Conservation (phyloP, 2,797 vertebrate species). For the Sphaeramia orbicularis region DNA sequence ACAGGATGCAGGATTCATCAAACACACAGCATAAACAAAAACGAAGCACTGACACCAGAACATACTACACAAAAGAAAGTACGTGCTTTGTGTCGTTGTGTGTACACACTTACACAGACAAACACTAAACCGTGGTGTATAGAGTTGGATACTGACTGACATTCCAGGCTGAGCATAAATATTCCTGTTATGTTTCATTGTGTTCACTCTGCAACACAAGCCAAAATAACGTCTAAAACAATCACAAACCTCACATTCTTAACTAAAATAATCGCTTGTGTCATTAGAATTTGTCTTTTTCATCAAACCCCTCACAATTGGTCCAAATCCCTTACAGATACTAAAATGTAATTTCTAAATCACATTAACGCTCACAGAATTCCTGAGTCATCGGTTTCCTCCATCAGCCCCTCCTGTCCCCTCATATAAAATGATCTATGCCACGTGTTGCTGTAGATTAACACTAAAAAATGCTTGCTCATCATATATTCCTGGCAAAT, state of each 20-base stretch:
- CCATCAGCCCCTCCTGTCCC: slow-evolving; percentile 21
- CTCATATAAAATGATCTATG: slow-evolving; percentile 45
- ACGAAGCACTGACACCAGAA: slow-evolving; percentile 42
- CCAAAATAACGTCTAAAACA: slow-evolving; percentile 20
- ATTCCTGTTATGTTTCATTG: slow-evolving; percentile 51
- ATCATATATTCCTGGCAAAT: slow-evolving; percentile 45
- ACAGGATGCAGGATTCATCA: slow-evolving; percentile 38
- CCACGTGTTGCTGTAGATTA: slow-evolving; percentile 55
- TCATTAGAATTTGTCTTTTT: slow-evolving; percentile 30
- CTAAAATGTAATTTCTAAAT: slow-evolving; percentile 42
- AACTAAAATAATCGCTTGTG: slow-evolving; percentile 3
- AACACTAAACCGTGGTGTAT: neutral
- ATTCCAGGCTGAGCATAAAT: slow-evolving; percentile 53
- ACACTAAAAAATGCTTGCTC: slow-evolving; percentile 48
- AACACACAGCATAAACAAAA: slow-evolving; percentile 20
- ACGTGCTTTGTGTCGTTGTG: slow-evolving; percentile 4
- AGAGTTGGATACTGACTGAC: slow-evolving; percentile 29
- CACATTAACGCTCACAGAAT: slow-evolving; percentile 27
- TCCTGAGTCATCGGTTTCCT: slow-evolving; percentile 60
- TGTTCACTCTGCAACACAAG: slow-evolving; percentile 32
- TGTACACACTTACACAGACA: neutral
- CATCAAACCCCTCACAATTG: slow-evolving; percentile 1
- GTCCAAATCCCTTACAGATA: slow-evolving; percentile 12
- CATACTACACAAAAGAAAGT: slow-evolving; percentile 16
- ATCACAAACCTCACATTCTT: neutral